Evolutionary conservation across 2,113 vertebrate species (phyloP).

Genomic region (Aspiorhynchus laticeps): DNA sequence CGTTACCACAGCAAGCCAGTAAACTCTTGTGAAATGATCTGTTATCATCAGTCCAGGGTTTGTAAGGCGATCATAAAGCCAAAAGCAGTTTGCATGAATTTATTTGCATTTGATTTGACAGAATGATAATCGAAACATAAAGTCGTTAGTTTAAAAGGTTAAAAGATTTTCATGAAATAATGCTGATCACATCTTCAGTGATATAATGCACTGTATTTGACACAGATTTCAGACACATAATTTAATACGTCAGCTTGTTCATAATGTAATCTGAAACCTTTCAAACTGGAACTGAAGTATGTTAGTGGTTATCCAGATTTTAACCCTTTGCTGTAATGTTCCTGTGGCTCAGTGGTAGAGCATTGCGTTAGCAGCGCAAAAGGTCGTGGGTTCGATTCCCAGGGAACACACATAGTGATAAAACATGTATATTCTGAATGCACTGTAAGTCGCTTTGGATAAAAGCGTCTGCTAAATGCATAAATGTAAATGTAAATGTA

Average conservation of each 20-base stretch:
- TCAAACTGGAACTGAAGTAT: neutral
- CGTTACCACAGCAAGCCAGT: neutral
- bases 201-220: neutral
- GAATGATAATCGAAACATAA: neutral
- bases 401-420: too few relatives aligned
- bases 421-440: too few relatives aligned
- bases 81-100: neutral
- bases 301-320: neutral
- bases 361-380: too few relatives aligned
- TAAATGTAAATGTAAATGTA: too few relatives aligned
- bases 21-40: neutral
- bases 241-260: too few relatives aligned
- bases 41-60: neutral
- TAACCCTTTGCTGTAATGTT: too few relatives aligned
- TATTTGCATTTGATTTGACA: neutral
- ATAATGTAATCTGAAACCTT: neutral
- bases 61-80: neutral
- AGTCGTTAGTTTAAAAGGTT: neutral
- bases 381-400: too few relatives aligned
- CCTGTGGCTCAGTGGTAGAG: too few relatives aligned
- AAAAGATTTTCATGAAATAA: neutral
- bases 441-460: too few relatives aligned
- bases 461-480: too few relatives aligned
- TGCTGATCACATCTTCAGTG: neutral
- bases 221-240: too few relatives aligned